A percentile compares a stretch with the other conserved stretches of the same genome.
These are phyloP conservation scores for Tetanocera ferruginea DNA, from an alignment of 2,888 invertebrate species.

Conservation along the genomic window DNA sequence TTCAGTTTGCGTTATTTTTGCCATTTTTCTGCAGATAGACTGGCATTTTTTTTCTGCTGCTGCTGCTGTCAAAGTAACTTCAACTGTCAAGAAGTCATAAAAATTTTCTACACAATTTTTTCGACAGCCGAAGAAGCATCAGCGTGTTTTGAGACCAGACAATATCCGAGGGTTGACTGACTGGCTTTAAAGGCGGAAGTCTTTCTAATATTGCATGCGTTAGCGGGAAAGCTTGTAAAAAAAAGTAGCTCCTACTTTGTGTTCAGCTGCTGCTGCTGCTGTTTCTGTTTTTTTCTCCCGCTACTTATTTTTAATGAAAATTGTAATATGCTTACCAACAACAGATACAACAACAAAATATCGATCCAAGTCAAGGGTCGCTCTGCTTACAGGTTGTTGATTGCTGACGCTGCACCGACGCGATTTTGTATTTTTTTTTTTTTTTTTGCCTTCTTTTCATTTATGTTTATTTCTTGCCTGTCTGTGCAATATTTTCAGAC, in stretches of 20 bases:
- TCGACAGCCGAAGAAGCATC: slow-evolving; percentile 1
- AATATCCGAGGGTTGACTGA: too few species aligned
- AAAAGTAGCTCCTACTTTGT: too few species aligned
- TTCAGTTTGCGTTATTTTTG: neutral
- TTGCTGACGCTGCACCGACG: slow-evolving; percentile 9
- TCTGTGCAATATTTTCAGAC: slow-evolving; percentile 19
- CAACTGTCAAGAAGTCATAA: slow-evolving; percentile 53
- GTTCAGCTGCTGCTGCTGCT: too few species aligned
- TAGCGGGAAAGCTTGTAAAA: too few species aligned
- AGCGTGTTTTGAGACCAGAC: too few species aligned
- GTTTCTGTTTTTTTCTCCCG: neutral
- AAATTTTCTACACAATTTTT: slow-evolving; percentile 47
- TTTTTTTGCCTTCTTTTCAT: neutral
- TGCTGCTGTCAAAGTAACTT: slow-evolving; percentile 34
- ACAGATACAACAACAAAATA: neutral
- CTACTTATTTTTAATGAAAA: slow-evolving; percentile 1
- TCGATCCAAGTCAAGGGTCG: neutral
- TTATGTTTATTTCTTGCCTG: neutral
- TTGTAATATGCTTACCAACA: neutral
- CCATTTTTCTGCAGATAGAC: slow-evolving; percentile 15
- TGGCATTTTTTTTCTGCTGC: neutral
- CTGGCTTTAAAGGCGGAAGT: too few species aligned
- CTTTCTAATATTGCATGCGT: too few species aligned
- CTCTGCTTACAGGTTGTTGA: slow-evolving; percentile 9
- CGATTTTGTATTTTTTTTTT: neutral